These are phyloP conservation scores for Seriola rivoliana DNA, from an alignment of 2,113 vertebrate species.

Conservation along the genomic window DNA sequence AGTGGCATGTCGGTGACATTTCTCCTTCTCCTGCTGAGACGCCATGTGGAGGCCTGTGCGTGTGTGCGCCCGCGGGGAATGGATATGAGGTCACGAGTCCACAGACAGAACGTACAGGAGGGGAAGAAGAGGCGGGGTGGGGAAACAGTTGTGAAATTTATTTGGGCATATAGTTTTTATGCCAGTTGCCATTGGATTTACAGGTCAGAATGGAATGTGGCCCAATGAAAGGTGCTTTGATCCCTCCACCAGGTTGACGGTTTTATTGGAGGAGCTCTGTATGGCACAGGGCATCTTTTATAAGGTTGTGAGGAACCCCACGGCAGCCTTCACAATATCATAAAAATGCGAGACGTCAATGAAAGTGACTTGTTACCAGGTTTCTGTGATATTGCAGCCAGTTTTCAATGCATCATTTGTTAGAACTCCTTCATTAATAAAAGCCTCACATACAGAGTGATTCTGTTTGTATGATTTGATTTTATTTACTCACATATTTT, in stretches of 20 bases:
- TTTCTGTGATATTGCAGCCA: slow-evolving; percentile 9
- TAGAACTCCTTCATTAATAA: neutral
- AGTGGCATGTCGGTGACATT: slow-evolving; percentile 58
- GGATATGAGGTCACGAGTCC: slow-evolving; percentile 23
- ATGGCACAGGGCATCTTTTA: slow-evolving; percentile 75
- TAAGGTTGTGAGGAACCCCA: slow-evolving; percentile 74
- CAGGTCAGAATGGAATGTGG: slow-evolving; percentile 81
- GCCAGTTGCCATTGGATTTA: slow-evolving; percentile 81
- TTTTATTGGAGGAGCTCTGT: slow-evolving; percentile 75
- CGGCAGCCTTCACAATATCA: slow-evolving; percentile 68
- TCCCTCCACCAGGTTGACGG: slow-evolving; percentile 71
- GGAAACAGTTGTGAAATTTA: slow-evolving; percentile 80
- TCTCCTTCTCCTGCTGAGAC: slow-evolving; percentile 34
- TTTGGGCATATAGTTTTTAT: slow-evolving; percentile 82
- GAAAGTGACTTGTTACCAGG: slow-evolving; percentile 46
- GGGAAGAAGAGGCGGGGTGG: slow-evolving; percentile 27
- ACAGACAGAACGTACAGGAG: slow-evolving; percentile 1
- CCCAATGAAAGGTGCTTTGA: slow-evolving; percentile 82
- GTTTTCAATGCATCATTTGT: slow-evolving; percentile 38
- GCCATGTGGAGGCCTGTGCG: slow-evolving; percentile 30
- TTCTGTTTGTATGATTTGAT: neutral
- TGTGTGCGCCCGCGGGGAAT: slow-evolving; percentile 63
- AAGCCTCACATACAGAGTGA: neutral
- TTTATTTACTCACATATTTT: neutral
- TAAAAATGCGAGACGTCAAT: slow-evolving; percentile 75